Base-by-base conservation (phyloP, 1,140 invertebrate species). In the Macrobrachium rosenbergii region DNA sequence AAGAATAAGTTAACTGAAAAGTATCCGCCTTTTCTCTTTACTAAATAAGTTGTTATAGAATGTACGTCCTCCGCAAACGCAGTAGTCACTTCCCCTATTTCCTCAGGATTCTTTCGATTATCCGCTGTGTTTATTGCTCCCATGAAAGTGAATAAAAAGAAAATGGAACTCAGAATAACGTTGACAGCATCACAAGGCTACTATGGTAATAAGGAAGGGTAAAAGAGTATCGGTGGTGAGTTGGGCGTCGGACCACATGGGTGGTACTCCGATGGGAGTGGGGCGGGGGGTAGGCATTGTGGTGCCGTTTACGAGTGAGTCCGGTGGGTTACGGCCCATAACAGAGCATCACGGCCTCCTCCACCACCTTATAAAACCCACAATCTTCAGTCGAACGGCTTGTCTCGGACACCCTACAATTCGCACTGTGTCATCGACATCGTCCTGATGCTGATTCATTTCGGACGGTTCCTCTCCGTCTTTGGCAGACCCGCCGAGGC, bases 351-450 rank as follows among this genome's bases (percentile, higher is more conserved):
- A 76, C 82, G 60, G 43, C 82, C 82, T 83, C 72, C 59, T 83
- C 28, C 72, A 76, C 72, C 82, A 83, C 72, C 82, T 83, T 83
- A 76, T 77, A 83, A 83, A 83, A 83, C 52, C 60, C 82, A 63
- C 73, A 60, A 45, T 75, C 82, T 73, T 73, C 59, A 76, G 23
- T 43, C 43, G 21, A 17, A 77, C 37, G 28, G 58, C 72, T 43
- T 16, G 72, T 43, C 14, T 19, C 72, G 69, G 23, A 23, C 37
- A 23, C 59, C 69, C 37, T 17, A 58, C 81, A 45, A 52, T 58
- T 45, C 76, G n/a, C 76, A 59, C 52, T 72, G 17, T 72, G 45
- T 72, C 58, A 52, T 21, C 72, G 76, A 72, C 23, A n/a, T 82
- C 64, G 58, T 45, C 37, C 23, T 16, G 37, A 43, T 72, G 63